phyloP scores from a whole-genome alignment of 2,797 vertebrate genomes.

The Anas flavirostris region DNA sequence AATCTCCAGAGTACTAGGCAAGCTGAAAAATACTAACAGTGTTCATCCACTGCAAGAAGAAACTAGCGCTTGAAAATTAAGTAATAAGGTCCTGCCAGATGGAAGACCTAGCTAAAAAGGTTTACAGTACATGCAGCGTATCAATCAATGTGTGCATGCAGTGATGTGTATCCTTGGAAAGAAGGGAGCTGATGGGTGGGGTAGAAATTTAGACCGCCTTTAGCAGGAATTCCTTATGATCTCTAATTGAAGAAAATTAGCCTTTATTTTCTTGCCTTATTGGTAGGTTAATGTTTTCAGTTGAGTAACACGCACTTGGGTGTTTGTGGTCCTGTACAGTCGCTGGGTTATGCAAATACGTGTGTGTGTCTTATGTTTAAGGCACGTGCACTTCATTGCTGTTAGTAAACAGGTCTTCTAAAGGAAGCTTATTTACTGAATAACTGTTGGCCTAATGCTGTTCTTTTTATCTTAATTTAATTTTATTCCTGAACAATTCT shows the following conservation, averaged over 20 bases:
- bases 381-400: neutral
- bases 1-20: conserved; percentile 6
- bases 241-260: neutral
- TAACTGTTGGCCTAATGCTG: neutral
- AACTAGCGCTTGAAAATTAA: neutral
- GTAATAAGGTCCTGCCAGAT: neutral
- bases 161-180: neutral
- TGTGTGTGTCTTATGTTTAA: fast-evolving
- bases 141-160: neutral
- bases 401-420: neutral
- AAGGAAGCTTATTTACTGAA: neutral
- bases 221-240: neutral
- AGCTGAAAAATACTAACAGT: neutral
- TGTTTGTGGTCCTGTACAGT: neutral
- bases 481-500: neutral
- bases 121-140: fast-evolving
- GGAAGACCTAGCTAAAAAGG: neutral
- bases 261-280: neutral
- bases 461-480: neutral
- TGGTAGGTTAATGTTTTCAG: neutral
- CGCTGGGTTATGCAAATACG: neutral
- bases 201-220: neutral
- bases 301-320: neutral
- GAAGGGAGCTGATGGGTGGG: neutral
- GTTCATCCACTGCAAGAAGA: neutral